Base-by-base conservation (phyloP, 2,113 vertebrate species). In the Nestor notabilis region DNA sequence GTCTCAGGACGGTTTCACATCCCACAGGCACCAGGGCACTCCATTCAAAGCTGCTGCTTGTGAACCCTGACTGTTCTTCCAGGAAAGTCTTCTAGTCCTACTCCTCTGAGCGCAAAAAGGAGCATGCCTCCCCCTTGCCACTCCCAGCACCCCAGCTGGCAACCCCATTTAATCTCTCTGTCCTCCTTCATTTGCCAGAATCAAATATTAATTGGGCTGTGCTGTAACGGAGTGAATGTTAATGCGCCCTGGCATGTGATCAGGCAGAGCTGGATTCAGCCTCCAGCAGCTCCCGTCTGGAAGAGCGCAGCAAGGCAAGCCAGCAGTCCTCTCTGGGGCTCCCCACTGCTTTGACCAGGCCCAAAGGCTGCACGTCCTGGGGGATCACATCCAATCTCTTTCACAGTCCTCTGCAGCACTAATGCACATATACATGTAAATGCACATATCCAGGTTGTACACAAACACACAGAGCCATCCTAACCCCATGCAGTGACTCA, bases 161-260 rank as follows among this genome's bases (percentile, higher is more conserved):
- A 94, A 86, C 27, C 33, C 78, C 71, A 77, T 83, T 95, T 97
- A 96, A 94, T 92, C 61, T 76, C 56, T 72, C 56, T 95, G 93
- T 86, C 64, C 89, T 95, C 72, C 61, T 95, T 93, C 79, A 84
- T 94, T 96, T 81, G 39, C 65, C 77, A 70, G 89, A 95, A 95
- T 94, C 84, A 95, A 97, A 83, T 76, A 95, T 86, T 96, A 96
- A 96, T 93, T 91, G 72, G 11, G 74, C 55, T 58, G 72, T 9
- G 10, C 68, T 77, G 68, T 91, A 90, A 94, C 55, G 55, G 61
- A 96, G 87, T 8, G 6, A 77, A 70, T 43, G 39, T 78, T 96
- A 95, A 97, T 76, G 47, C 0, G 2, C 46, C 68, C 50, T 81
- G 87, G 71, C 92, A 86, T 0, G 0, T 11, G 10, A 86, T 76